Evolutionary conservation across 2,113 vertebrate species (phyloP), one percentile per base, ranked within the genome.

Genomic region (Egretta garzetta): DNA sequence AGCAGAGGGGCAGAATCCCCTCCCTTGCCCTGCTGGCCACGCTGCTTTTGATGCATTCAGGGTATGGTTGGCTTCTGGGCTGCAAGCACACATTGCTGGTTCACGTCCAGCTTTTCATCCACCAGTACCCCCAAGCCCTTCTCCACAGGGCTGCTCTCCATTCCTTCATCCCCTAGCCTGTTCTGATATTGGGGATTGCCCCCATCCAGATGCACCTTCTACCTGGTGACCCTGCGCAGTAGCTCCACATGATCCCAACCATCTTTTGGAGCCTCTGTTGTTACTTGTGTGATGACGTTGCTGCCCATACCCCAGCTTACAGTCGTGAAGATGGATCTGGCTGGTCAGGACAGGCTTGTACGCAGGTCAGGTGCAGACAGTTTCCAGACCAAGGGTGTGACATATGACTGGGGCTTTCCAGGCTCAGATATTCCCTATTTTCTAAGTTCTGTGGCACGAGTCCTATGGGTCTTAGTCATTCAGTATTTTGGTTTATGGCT

Each of bases 11-110:
- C 39, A 59, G 58, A 14, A n/a, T 15, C 58, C 8, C 21, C 33
- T 59, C 58, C 58, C 58, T 59, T 14, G 33, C 1, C 58, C 58
- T 2, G 21, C 58, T 59, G 33, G 8, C 58, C 58, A 23, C 2
- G 21, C 56, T 59, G 6, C 58, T 35, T 1, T 2, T 1, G 21
- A 59, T 16, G 22, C 58, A 24, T 22, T 22, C 22, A 24, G 58
- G 22, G 3, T 1, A 16, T 1, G 9, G n/a, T 1, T 35, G 33
- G 33, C 14, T 15, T 24, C 33, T 59, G 58, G 33, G 33, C 58
- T 59, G 33, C 3, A 0, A 35, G 22, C 4, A 3, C 33, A 35
- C 33, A 7, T 35, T 14, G 58, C 4, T 0, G 14, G 58, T 4
- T 10, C n/a, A 16, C 16, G 58, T 23, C 13, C 33, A 24, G 58